phyloP scores from a whole-genome alignment of 2,888 invertebrate species.

The Conomelus anceps region DNA sequence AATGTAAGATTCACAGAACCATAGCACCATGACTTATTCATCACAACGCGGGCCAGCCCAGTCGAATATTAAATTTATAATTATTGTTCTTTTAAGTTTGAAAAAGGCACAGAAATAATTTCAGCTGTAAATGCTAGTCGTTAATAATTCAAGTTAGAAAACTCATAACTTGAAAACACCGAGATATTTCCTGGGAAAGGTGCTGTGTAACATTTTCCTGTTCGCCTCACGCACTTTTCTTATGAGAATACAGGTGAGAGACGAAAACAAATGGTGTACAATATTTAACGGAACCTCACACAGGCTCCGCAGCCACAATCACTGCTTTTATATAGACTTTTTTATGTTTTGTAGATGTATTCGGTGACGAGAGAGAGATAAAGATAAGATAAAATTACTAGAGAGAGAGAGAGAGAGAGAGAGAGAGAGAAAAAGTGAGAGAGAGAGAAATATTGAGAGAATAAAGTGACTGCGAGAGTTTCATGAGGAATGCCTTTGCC shows the following conservation, averaged over 20 bases:
- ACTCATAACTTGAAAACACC: background rate
- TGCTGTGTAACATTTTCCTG: background rate
- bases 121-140: background rate
- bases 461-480: background rate
- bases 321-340: background rate
- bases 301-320: background rate
- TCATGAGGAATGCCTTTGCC: background rate
- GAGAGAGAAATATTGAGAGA: background rate
- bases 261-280: background rate
- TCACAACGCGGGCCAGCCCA: background rate
- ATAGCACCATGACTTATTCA: too few relatives aligned
- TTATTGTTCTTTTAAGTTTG: too few relatives aligned
- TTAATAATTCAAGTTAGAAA: background rate
- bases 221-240: too few relatives aligned
- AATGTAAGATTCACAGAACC: background rate
- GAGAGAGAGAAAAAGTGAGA: conserved; percentile 1
- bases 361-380: background rate
- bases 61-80: too few relatives aligned
- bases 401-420: background rate
- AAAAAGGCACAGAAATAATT: too few relatives aligned
- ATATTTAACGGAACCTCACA: background rate
- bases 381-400: background rate
- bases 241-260: background rate
- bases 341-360: too few relatives aligned
- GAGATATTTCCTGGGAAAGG: background rate